Evolutionary conservation across 1,140 invertebrate genomes (phyloP).

Genomic region (Pachypeltis micranthus): DNA sequence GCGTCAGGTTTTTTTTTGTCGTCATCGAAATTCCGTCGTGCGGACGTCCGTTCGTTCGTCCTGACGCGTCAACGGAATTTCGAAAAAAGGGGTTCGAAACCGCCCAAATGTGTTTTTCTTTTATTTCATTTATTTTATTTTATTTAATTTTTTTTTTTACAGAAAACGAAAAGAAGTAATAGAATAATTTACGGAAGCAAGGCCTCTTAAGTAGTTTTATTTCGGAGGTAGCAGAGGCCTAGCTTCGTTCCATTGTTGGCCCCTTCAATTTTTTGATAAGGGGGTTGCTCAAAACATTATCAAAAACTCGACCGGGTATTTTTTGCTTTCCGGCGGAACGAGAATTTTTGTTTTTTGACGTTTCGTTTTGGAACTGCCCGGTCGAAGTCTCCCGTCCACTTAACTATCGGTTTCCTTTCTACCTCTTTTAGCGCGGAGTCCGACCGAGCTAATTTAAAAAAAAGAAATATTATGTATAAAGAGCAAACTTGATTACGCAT

Average conservation of each 20-base stretch:
- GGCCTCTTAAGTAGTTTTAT: slow-evolving; percentile 15
- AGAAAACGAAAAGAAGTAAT: neutral
- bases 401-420: slow-evolving; percentile 15
- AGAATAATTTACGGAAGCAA: neutral
- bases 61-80: too few relatives aligned
- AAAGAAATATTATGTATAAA: neutral
- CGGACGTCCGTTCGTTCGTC: too few relatives aligned
- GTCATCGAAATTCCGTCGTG: too few relatives aligned
- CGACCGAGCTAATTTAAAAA: slow-evolving; percentile 6
- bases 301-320: slow-evolving; percentile 20
- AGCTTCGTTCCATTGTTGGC: neutral
- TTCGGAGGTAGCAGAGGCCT: slow-evolving; percentile 8
- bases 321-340: neutral
- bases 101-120: too few relatives aligned
- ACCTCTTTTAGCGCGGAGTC: slow-evolving; percentile 13
- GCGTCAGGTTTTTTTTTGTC: too few relatives aligned
- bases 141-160: too few relatives aligned
- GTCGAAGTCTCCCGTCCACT: slow-evolving; percentile 18
- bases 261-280: slow-evolving; percentile 8
- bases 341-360: slow-evolving; percentile 15
- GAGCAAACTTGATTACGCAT: neutral
- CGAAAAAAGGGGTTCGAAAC: too few relatives aligned
- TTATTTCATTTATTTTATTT: too few relatives aligned
- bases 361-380: neutral
- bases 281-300: slow-evolving; percentile 24